These are phyloP conservation scores for Nymphalis c-album DNA, from an alignment of 2,888 invertebrate species.

Conservation along the genomic window DNA sequence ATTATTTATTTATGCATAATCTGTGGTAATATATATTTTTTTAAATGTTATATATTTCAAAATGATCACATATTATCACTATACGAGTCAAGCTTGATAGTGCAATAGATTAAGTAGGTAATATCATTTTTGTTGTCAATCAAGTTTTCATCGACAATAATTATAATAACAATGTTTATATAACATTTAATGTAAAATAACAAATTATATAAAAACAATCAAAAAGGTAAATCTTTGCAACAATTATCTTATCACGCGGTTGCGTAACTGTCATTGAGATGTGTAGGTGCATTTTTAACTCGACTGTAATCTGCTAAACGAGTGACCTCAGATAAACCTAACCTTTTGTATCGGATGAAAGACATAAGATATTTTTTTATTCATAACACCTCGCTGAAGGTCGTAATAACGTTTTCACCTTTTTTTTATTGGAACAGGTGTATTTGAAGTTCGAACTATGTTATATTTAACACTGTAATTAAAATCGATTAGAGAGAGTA, in stretches of 20 bases:
- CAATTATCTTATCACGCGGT: conserved; percentile 28
- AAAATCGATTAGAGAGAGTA: too few relatives aligned
- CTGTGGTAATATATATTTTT: too few relatives aligned
- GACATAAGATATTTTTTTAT: conserved; percentile 7
- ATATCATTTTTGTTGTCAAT: not conserved
- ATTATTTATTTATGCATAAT: too few relatives aligned
- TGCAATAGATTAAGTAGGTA: too few relatives aligned
- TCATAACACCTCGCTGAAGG: conserved; percentile 8
- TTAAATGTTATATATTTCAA: too few relatives aligned
- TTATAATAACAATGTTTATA: not conserved
- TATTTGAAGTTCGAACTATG: not conserved
- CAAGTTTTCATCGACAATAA: not conserved
- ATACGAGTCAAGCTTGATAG: too few relatives aligned
- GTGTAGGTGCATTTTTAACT: conserved; percentile 21
- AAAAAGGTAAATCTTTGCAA: not conserved
- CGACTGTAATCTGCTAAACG: conserved; percentile 27
- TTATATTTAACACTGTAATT: not conserved
- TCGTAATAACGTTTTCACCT: conserved; percentile 4
- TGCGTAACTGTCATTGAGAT: conserved; percentile 36
- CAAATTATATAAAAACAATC: not conserved
- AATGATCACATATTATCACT: too few relatives aligned
- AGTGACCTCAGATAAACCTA: conserved; percentile 42
- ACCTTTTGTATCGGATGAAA: conserved; percentile 36
- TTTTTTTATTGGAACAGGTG: not conserved
- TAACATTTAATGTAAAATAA: not conserved